Evolutionary conservation across 2,113 vertebrate genomes (phyloP), one percentile per base, ranked within the genome.

Genomic region (Willisornis vidua): DNA sequence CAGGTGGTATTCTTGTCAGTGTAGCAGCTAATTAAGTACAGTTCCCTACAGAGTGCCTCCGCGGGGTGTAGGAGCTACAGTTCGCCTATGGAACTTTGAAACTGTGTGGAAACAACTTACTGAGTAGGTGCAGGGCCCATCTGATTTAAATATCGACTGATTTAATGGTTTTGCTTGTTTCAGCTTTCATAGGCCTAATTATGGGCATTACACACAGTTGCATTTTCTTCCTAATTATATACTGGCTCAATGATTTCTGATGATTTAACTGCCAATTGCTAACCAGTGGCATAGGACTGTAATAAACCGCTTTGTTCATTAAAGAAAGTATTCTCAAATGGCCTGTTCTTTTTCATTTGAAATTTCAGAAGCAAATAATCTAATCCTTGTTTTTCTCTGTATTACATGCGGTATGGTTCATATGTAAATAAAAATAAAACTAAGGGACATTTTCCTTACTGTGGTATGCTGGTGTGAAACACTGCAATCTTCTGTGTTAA

Each of bases 181-280:
- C 76, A 87, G 73, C 71, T 86, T 94, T 58, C 48, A 19, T 24
- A 72, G 63, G 59, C 54, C 51, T 92, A 74, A 93, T 94, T 82
- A 71, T 28, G n/a, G 46, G 4, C 41, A 79, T 90, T 92, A 80
- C 4, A 13, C 37, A 31, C 48, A 87, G 84, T 52, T 88, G 54
- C 5, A 16, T 91, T 78, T 93, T 85, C 31, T 62, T 65, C 57
- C 48, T 72, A 76, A 66, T 76, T 74, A n/a, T 45, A 61, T 46
- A 19, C 51, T 91, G 37, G 65, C 57, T 91, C 52, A 71, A 16
- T 75, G 73, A 72, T 75, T 92, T 85, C 57, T 78, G 33, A 19
- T 88, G 22, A 66, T 92, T 93, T 86, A 87, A 48, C 26, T 84
- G 68, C 61, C 89, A 89, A 70, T 92, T 88, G 68, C 71, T 76